Conservation (phyloP, 2,888 invertebrate species). For the Lasioglossum morio region DNA sequence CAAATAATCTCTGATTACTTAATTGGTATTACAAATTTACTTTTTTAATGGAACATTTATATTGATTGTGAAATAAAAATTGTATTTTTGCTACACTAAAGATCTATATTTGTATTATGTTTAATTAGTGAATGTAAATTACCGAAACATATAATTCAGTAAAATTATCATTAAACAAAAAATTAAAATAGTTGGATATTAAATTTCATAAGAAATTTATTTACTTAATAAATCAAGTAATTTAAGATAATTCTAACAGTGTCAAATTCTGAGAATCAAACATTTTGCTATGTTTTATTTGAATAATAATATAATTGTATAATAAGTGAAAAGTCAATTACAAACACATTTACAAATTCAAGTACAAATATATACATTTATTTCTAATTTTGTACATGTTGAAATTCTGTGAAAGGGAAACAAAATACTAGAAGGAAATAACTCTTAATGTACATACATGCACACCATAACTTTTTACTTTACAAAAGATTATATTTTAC, state of each 20-base stretch:
- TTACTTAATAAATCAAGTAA: background rate
- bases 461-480: conserved; percentile 20
- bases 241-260: background rate
- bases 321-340: background rate
- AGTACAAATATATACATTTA: conserved; percentile 21
- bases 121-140: conserved; percentile 3
- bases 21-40: background rate
- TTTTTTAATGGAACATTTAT: background rate
- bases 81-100: conserved; percentile 9
- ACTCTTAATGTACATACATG: background rate
- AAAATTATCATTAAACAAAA: background rate
- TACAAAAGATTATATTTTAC: conserved; percentile 58
- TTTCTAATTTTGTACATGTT: conserved; percentile 21
- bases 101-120: background rate
- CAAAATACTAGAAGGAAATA: conserved; percentile 14
- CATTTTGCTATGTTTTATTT: background rate
- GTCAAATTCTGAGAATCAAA: background rate
- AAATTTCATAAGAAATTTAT: background rate
- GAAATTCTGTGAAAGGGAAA: conserved; percentile 18
- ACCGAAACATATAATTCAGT: background rate
- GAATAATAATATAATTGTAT: background rate
- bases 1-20: background rate
- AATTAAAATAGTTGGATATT: background rate
- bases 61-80: background rate
- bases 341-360: conserved; percentile 11